Evolutionary conservation across 2,113 vertebrate genomes (phyloP), one percentile per base, ranked within the genome.

Genomic region (Thryonomys swinderianus): DNA sequence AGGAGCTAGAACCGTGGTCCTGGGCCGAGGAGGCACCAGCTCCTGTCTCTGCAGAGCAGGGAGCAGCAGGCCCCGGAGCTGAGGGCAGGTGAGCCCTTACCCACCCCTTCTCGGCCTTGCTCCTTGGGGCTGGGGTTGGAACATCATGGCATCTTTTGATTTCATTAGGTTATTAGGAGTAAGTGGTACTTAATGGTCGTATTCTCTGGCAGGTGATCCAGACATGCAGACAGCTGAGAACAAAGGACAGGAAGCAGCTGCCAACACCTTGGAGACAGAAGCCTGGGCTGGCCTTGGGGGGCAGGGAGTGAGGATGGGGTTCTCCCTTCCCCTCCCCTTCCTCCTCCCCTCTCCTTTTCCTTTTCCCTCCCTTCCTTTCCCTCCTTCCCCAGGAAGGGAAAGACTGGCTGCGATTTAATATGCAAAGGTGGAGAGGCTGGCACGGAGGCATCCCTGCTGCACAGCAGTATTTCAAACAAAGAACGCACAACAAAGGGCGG

Each of bases 401-500:
- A 74, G 71, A 16, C 71, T 1, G 16, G 80, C 80, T 71, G 10
- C 0, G 8, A 93, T 90, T 94, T 93, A 91, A 87, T 92, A 91
- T 95, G 96, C 96, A 90, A 67, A 94, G 96, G 95, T 96, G 92
- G 86, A 88, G 84, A 88, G 94, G 37, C 95, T 55, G 92, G 97
- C 92, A 62, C 7, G 3, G 7, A 78, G 73, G 83, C 61, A 81
- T 71, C 21, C 7, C 42, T 4, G 57, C 34, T 37, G 5, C 82
- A 23, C 4, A n/a, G 76, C 90, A 30, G 37, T 53, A 53, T 90
- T 96, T 97, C 96, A 97, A 93, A 97, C 95, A 97, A 96, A 96
- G 96, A 64, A 55, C 17, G 7, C 21, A 84, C 92, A 89, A 93
- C 97, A 96, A 96, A 94, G 92, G 66, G 88, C 34, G 1, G 55